phyloP scores from a whole-genome alignment of 2,113 vertebrate species.

The Perccottus glenii region DNA sequence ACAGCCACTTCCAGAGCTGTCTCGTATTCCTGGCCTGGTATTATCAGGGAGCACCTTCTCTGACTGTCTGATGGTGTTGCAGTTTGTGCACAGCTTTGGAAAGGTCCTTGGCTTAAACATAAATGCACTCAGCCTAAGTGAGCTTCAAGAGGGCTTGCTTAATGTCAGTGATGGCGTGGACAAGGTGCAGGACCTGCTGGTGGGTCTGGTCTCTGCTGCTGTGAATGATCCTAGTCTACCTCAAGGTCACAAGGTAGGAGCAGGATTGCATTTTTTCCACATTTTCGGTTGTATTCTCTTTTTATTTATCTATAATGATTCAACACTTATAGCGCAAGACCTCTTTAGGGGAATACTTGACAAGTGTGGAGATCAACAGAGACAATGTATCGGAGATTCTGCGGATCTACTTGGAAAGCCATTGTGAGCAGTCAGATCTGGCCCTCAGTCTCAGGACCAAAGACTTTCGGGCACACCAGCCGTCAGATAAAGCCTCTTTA shows the following conservation, averaged over 20 bases:
- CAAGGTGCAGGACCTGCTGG: conserved; percentile 90
- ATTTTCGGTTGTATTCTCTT: background rate
- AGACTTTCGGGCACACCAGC: conserved; percentile 91
- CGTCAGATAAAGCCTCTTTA: conserved; percentile 88
- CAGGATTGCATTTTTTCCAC: background rate
- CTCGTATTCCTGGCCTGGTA: conserved; percentile 88
- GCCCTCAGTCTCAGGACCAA: conserved; percentile 91
- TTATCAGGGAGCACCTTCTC: conserved; percentile 88
- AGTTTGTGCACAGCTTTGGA: conserved; percentile 93
- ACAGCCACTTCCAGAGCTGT: conserved; percentile 89
- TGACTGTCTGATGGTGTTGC: conserved; percentile 92
- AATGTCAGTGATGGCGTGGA: conserved; percentile 86
- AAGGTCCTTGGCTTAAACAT: conserved; percentile 91
- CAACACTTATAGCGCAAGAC: conserved; percentile 83
- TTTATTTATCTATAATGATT: too few species aligned
- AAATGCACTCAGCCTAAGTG: conserved; percentile 82
- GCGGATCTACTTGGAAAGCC: conserved; percentile 92
- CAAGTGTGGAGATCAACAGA: conserved; percentile 88
- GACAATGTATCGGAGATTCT: conserved; percentile 96
- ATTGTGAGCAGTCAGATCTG: conserved; percentile 85
- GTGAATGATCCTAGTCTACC: conserved; percentile 92
- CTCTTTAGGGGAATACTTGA: conserved; percentile 88
- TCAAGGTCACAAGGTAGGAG: conserved; percentile 88
- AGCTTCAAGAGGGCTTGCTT: conserved; percentile 91
- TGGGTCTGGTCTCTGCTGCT: conserved; percentile 88